Evolutionary conservation across 2,888 invertebrate species (phyloP).

Genomic region (Drosophila anomalipes): DNA sequence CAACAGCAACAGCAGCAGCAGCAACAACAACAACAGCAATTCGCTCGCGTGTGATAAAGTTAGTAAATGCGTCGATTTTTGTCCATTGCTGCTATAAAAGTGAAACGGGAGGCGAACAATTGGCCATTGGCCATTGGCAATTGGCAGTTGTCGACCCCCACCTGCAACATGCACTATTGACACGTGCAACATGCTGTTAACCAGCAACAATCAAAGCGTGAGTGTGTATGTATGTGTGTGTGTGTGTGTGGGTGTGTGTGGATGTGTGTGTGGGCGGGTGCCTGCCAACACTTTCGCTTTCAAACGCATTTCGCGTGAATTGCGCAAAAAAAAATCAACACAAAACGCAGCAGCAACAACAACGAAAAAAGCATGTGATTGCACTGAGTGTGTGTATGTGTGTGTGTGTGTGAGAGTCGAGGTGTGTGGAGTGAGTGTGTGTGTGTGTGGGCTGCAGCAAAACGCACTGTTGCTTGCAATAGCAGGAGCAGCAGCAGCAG

Average conservation of each 20-base stretch:
- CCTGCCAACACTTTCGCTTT: slow-evolving; percentile 79
- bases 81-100: slow-evolving; percentile 60
- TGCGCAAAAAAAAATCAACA: slow-evolving; percentile 53
- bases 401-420: slow-evolving; percentile 24
- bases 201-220: slow-evolving; percentile 48
- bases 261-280: slow-evolving; percentile 48
- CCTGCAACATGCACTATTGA: slow-evolving; percentile 76
- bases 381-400: slow-evolving; percentile 22
- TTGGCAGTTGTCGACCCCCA: slow-evolving; percentile 47
- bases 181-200: slow-evolving; percentile 82
- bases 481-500: slow-evolving; percentile 41
- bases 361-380: slow-evolving; percentile 36
- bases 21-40: slow-evolving; percentile 27
- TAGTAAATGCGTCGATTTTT: slow-evolving; percentile 74
- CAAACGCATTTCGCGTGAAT: slow-evolving; percentile 77
- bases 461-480: slow-evolving; percentile 76
- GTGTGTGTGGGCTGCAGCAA: slow-evolving; percentile 61
- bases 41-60: slow-evolving; percentile 67
- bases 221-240: slow-evolving; percentile 20
- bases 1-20: slow-evolving; percentile 37
- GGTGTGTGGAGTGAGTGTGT: slow-evolving; percentile 11
- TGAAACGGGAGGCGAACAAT: slow-evolving; percentile 19
- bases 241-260: slow-evolving; percentile 39
- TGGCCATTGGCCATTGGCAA: slow-evolving; percentile 50
- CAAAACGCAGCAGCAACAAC: slow-evolving; percentile 26